These are phyloP conservation scores for Acleris laterana DNA, from an alignment of 2,888 invertebrate species.

Conservation along the genomic window DNA sequence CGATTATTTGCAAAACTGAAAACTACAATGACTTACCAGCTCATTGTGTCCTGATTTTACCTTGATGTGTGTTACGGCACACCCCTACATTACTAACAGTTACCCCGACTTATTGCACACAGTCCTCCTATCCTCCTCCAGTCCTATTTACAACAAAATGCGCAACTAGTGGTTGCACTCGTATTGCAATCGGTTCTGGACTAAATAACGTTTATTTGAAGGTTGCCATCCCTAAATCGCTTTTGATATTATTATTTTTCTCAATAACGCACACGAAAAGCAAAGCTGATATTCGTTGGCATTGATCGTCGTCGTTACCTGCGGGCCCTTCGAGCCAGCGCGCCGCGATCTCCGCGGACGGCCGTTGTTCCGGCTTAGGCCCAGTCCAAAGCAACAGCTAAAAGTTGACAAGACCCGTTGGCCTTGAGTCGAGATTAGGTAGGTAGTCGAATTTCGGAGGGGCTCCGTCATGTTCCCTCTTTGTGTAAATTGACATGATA, in stretches of 20 bases:
- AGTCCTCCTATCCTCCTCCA: no score
- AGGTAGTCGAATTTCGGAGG: conserved; percentile 16
- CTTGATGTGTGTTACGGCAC: background rate
- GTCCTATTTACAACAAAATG: background rate
- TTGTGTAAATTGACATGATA: background rate
- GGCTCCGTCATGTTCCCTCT: conserved; percentile 16
- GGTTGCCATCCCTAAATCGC: no score
- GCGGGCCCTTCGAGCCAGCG: no score
- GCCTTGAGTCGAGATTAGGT: conserved; percentile 26
- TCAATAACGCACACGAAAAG: no score
- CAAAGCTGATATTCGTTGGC: no score
- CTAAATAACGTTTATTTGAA: no score
- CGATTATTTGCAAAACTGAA: background rate
- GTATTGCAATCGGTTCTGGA: background rate
- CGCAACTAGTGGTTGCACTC: conserved; percentile 1
- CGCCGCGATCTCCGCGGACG: no score
- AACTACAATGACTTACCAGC: background rate
- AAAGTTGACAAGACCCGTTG: conserved; percentile 28
- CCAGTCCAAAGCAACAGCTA: conserved; percentile 1
- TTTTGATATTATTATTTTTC: no score
- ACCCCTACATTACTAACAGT: no score
- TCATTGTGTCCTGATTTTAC: background rate
- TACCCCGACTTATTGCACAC: no score
- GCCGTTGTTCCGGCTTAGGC: no score
- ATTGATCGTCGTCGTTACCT: no score